Conservation (phyloP, 2,113 vertebrate genomes). For the Glaucidium brasilianum region DNA sequence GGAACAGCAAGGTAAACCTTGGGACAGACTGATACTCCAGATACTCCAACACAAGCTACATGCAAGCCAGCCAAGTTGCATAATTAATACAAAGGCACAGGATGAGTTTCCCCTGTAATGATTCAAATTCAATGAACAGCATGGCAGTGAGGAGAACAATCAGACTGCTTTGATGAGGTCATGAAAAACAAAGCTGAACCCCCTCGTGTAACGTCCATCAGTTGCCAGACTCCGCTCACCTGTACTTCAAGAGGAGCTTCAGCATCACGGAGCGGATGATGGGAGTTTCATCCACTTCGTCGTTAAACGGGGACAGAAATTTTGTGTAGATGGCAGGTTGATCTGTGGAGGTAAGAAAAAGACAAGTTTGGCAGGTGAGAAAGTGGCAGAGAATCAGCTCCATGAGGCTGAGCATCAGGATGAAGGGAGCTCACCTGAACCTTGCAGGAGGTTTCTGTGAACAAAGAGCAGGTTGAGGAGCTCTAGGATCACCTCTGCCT, state of each 20-base stretch:
- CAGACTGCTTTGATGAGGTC: background rate
- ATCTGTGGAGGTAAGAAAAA: conserved; percentile 25
- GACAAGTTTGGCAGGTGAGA: background rate
- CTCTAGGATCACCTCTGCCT: conserved; percentile 71
- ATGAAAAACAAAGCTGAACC: background rate
- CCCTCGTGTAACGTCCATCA: background rate
- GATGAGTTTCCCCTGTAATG: background rate
- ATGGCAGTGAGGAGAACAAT: background rate
- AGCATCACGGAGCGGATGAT: conserved; percentile 89
- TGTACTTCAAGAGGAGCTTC: conserved; percentile 93
- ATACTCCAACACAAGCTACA: background rate
- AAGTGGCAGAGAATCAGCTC: background rate
- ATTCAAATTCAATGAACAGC: background rate
- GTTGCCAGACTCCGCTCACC: conserved; percentile 63
- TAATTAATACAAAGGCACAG: background rate
- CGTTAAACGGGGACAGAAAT: conserved; percentile 87
- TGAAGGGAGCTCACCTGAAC: conserved; percentile 42
- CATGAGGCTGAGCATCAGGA: accelerated
- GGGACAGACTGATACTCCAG: background rate
- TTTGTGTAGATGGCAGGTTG: conserved; percentile 76
- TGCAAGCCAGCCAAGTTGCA: background rate
- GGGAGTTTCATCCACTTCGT: conserved; percentile 89
- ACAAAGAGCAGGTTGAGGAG: conserved; percentile 85
- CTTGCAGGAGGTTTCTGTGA: background rate
- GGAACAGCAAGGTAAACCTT: background rate